Percentiles rank a stretch among this genome's conserved stretches.
Conservation (phyloP, 2,113 vertebrate species). For the Nothocercus nigrocapillus region DNA sequence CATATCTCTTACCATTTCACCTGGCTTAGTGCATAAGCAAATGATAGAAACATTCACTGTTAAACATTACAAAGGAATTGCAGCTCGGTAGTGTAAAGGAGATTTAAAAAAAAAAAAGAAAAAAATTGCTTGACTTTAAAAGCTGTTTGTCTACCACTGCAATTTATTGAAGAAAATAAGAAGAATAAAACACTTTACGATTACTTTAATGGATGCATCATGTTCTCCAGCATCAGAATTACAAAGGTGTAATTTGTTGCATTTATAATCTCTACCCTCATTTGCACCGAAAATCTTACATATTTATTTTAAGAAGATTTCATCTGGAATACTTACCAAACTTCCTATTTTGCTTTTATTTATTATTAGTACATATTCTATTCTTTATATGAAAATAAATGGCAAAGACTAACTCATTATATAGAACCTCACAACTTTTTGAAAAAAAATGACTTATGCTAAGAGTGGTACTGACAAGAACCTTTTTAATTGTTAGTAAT, state of each 20-base stretch:
- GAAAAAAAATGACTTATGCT: not conserved
- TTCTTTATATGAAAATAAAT: conserved; percentile 55
- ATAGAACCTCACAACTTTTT: conserved; percentile 40
- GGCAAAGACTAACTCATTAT: conserved; percentile 60
- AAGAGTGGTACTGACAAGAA: conserved; percentile 48
- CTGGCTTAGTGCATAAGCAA: not conserved
- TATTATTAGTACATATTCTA: conserved; percentile 56
- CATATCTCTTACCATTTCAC: not conserved
- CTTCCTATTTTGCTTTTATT: conserved; percentile 55
- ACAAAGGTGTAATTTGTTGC: conserved; percentile 47
- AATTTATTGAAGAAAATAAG: conserved; percentile 44
- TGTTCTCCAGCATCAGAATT: conserved; percentile 29
- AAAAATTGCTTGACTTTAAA: not conserved
- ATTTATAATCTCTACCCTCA: not conserved
- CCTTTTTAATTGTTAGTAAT: conserved; percentile 61
- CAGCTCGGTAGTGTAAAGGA: not conserved
- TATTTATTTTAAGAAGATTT: conserved; percentile 42
- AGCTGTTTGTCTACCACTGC: not conserved
- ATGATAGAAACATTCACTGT: not conserved
- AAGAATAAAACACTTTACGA: not conserved
- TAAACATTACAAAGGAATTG: not conserved
- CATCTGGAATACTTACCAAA: conserved; percentile 35
- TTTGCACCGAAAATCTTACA: conserved; percentile 31
- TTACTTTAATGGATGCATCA: conserved; percentile 43
- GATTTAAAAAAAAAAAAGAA: not conserved